Conservation (phyloP, 2,888 invertebrate species). For the Rotaria sp. region DNA sequence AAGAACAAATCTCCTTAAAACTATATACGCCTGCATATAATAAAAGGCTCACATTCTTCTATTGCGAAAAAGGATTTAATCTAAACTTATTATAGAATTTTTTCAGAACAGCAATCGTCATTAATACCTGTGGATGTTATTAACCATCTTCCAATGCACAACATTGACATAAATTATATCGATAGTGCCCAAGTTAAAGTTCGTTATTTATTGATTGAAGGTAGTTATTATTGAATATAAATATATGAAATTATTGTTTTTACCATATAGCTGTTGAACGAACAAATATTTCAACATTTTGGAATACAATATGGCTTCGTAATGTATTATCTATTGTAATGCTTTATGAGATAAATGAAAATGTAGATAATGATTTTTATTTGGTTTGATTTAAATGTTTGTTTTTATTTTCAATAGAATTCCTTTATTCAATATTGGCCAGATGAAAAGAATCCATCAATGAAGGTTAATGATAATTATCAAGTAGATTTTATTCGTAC, state of each 20-base stretch:
- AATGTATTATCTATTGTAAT: not conserved
- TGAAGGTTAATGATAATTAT: not conserved
- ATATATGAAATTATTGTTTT: not conserved
- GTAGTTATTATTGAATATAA: not conserved
- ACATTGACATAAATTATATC: not conserved
- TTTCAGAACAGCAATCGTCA: not conserved
- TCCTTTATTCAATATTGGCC: not conserved
- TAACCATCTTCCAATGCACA: not conserved
- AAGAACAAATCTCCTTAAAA: too few relatives aligned
- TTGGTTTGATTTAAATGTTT: not conserved
- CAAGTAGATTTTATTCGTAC: not conserved
- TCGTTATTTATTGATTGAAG: not conserved
- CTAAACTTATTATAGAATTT: too few relatives aligned
- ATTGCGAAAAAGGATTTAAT: too few relatives aligned
- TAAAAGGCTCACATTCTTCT: too few relatives aligned
- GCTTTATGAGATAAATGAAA: not conserved
- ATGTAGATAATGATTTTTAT: not conserved
- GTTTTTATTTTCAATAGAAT: not conserved
- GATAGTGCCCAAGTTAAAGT: not conserved
- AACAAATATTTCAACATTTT: not conserved
- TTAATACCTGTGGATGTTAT: not conserved
- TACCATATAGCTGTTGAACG: not conserved
- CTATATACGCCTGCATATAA: too few relatives aligned
- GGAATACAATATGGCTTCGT: not conserved
- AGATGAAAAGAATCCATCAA: not conserved